Conservation (phyloP, 2,888 invertebrate genomes). For the Hirtodrosophila trivittata region DNA sequence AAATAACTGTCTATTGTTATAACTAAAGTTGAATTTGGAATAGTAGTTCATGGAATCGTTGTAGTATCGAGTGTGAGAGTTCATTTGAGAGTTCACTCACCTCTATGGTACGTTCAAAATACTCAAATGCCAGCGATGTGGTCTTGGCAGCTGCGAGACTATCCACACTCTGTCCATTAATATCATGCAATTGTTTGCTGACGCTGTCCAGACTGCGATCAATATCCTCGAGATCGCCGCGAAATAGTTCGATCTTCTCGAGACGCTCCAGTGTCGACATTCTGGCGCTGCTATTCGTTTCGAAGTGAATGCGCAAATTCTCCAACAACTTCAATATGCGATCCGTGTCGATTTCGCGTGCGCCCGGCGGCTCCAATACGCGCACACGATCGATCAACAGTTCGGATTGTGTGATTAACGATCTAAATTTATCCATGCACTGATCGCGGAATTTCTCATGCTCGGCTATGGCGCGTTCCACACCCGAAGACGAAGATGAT, state of each 20-base stretch:
- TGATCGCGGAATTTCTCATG: conserved; percentile 88
- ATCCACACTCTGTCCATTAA: conserved; percentile 89
- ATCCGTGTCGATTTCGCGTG: conserved; percentile 88
- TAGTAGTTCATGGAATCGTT: too few relatives aligned
- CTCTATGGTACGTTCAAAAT: conserved; percentile 91
- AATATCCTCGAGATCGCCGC: conserved; percentile 88
- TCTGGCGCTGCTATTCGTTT: conserved; percentile 86
- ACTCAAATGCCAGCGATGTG: conserved; percentile 88
- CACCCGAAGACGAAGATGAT: conserved; percentile 54
- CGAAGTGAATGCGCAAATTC: conserved; percentile 87
- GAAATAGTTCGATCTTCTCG: conserved; percentile 88
- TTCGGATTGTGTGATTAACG: conserved; percentile 88
- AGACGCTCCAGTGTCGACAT: conserved; percentile 87
- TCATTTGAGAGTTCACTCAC: conserved; percentile 85
- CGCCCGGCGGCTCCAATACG: conserved; percentile 88
- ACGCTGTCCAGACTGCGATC: conserved; percentile 89
- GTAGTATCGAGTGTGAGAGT: too few relatives aligned
- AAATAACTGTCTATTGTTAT: conserved; percentile 6
- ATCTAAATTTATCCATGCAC: conserved; percentile 87
- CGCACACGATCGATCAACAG: conserved; percentile 88
- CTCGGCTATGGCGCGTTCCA: conserved; percentile 86
- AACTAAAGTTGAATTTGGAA: neutral
- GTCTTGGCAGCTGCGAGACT: conserved; percentile 89
- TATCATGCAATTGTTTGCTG: conserved; percentile 86
- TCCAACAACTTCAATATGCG: conserved; percentile 87